Conservation (phyloP, 2,797 vertebrate species). For the Mormyrus proboscirostris region DNA sequence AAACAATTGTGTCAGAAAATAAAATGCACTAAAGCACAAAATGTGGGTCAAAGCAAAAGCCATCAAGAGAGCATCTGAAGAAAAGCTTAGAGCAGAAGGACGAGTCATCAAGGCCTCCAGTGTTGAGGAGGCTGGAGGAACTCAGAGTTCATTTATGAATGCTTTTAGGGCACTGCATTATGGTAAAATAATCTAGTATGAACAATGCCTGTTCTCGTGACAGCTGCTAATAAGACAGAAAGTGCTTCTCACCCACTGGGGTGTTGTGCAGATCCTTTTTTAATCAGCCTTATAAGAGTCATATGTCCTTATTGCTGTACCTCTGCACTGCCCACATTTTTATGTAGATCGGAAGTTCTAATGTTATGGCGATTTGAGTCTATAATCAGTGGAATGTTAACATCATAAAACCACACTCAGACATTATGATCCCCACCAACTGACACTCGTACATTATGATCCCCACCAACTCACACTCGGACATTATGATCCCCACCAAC, state of each 20-base stretch:
- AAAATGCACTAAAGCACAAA: background rate
- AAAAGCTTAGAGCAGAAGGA: background rate
- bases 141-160: background rate
- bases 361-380: background rate
- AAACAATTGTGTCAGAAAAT: background rate
- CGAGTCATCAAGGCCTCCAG: background rate
- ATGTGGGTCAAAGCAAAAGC: conserved; percentile 2
- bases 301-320: background rate
- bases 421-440: background rate
- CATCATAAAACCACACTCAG: background rate
- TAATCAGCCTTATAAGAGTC: background rate
- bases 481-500: background rate
- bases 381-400: background rate
- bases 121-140: background rate
- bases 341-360: background rate
- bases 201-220: background rate
- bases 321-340: background rate
- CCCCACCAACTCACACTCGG: background rate
- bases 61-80: background rate
- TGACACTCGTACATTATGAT: background rate
- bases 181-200: background rate
- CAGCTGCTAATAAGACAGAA: background rate
- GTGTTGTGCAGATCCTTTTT: background rate
- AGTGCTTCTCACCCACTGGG: background rate
- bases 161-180: background rate